Evolutionary conservation across 2,888 invertebrate species (phyloP).

Genomic region (Oligia strigilis): DNA sequence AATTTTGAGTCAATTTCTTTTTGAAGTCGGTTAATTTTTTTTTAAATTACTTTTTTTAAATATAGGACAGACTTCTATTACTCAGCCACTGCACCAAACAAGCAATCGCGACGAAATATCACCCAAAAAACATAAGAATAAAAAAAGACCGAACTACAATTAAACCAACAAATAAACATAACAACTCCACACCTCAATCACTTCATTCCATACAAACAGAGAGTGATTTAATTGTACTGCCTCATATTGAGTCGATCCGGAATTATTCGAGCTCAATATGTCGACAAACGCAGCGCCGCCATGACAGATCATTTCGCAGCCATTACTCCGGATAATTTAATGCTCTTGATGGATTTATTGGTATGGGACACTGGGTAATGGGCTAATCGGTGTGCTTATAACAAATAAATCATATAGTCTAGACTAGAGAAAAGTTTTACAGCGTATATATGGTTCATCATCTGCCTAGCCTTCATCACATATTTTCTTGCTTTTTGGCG

Average conservation of each 20-base stretch:
- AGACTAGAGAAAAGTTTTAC: neutral
- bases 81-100: neutral
- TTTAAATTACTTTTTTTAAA: too few relatives aligned
- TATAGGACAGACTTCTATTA: too few relatives aligned
- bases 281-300: constrained; percentile 44
- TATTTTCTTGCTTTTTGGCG: too few relatives aligned
- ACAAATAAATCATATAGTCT: neutral
- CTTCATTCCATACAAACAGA: constrained; percentile 19
- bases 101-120: neutral
- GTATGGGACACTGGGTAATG: constrained; percentile 24
- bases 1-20: too few relatives aligned
- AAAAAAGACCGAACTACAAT: neutral
- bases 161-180: neutral
- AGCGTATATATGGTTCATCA: neutral
- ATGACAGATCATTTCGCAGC: constrained; percentile 60
- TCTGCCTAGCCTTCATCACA: too few relatives aligned
- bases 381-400: constrained; percentile 19
- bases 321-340: constrained; percentile 53
- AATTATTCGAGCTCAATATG: constrained; percentile 54
- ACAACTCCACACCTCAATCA: constrained; percentile 25
- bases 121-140: neutral
- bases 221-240: constrained; percentile 53
- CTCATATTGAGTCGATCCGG: constrained; percentile 42
- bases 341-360: constrained; percentile 57
- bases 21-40: too few relatives aligned